Base-by-base conservation (phyloP, 2,797 vertebrate species). In the Rhyacichthys aspro region DNA sequence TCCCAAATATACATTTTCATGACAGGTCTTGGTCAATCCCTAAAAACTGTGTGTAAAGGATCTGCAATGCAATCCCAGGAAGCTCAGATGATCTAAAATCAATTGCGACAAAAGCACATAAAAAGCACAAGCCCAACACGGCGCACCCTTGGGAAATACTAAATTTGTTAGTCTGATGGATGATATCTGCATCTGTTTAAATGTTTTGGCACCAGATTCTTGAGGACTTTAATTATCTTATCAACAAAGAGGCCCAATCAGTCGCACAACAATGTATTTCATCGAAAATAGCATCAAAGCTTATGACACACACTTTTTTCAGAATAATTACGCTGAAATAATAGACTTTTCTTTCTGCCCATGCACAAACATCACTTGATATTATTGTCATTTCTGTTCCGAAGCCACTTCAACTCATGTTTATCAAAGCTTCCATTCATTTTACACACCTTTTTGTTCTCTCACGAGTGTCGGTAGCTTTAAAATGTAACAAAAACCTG, bases 281-380 rank as follows among this genome's bases (percentile, higher is more conserved):
- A 53, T 74, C 44, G 63, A 32, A 75, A 70, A 70, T 58, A 3
- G 55, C 57, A 69, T 59, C 45, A 55, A 36, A 70, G 36, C 49
- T 67, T 37, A 62, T 70, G 5, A 45, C 11, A 46, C 45, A 11
- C 23, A 54, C 28, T 28, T 66, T 64, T 61, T 34, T 57, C n/a
- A 42, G 11, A 55, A 59, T 60, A 72, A 76, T 68, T 47, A 56
- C 19, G 17, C 52, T n/a, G 10, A 34, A 56, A 62, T 36, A 59
- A 71, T 33, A 46, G 9, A 52, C 6, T 1, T 55, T 28, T 43
- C 43, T 38, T 10, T 36, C 38, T 2, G 12, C 15, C 19, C 8
- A 9, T 1, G 4, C n/a, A 16, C 11, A 41, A 46, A 53, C 43
- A 60, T 19, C 16, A 43, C 46, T 38, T 56, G n/a, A n/a, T 53